A percentile compares a stretch with the other conserved stretches of the same genome.
phyloP scores from a whole-genome alignment of 2,888 invertebrate species.

The Noctua fimbriata region DNA sequence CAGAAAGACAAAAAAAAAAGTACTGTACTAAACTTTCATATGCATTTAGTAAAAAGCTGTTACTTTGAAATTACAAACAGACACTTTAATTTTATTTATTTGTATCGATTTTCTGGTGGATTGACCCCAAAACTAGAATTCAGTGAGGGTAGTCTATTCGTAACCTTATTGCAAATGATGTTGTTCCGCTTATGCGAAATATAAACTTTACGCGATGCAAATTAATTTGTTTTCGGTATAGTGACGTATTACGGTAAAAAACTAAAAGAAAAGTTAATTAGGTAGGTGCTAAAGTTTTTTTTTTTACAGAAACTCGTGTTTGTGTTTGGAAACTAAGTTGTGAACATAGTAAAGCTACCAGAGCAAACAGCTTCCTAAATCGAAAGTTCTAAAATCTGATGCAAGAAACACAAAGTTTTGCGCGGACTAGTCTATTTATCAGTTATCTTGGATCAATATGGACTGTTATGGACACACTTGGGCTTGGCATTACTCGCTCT shows the following conservation, averaged over 20 bases:
- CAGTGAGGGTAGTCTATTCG: not conserved
- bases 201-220: not conserved
- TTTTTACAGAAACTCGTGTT: not conserved
- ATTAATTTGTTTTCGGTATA: not conserved
- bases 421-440: constrained; percentile 43
- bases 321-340: not conserved
- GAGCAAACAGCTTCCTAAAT: constrained; percentile 18
- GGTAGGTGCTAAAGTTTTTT: not conserved
- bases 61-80: too few relatives aligned
- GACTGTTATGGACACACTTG: constrained; percentile 47
- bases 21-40: too few relatives aligned
- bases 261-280: too few relatives aligned
- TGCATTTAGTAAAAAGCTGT: too few relatives aligned
- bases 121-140: not conserved
- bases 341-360: not conserved
- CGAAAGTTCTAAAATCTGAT: constrained; percentile 52
- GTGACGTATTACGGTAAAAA: too few relatives aligned
- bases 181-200: not conserved
- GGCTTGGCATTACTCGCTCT: constrained; percentile 41
- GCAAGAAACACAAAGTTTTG: constrained; percentile 62
- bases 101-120: too few relatives aligned
- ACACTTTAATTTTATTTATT: too few relatives aligned
- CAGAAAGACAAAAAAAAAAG: too few relatives aligned
- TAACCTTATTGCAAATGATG: not conserved
- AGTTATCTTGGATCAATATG: constrained; percentile 50